Conservation (phyloP, 53 echinoderm and acorn worm species). For the Mesocentrotus franciscanus region DNA sequence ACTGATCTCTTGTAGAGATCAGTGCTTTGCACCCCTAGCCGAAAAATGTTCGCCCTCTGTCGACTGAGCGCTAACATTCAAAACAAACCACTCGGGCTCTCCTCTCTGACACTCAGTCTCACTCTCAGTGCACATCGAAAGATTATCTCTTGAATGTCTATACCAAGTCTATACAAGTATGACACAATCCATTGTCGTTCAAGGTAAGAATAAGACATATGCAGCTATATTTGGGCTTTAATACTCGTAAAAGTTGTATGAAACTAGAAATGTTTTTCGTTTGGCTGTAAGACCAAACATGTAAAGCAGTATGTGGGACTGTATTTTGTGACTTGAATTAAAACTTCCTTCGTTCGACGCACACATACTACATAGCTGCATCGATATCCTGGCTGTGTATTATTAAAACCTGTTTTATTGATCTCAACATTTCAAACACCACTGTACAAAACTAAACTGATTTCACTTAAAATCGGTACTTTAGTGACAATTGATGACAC, state of each 20-base stretch:
- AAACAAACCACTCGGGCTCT: neutral
- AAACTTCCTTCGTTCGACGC: too few species aligned
- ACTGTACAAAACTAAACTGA: too few species aligned
- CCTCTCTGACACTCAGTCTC: too few species aligned
- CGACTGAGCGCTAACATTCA: neutral
- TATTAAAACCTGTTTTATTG: too few species aligned
- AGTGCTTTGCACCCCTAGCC: too few species aligned
- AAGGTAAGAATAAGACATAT: neutral
- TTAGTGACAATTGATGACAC: too few species aligned
- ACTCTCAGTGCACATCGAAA: neutral
- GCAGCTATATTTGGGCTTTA: neutral
- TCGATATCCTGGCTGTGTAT: too few species aligned
- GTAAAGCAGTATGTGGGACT: neutral
- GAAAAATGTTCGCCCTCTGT: neutral
- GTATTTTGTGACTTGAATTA: neutral
- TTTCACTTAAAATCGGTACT: too few species aligned
- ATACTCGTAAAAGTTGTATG: neutral
- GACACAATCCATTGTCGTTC: conserved; percentile 16
- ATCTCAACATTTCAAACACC: too few species aligned
- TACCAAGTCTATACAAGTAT: neutral
- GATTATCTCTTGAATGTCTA: neutral
- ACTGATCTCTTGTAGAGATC: too few species aligned
- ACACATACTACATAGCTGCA: too few species aligned
- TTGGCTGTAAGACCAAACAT: neutral
- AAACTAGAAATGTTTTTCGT: neutral